phyloP scores from a whole-genome alignment of 2,113 vertebrate genomes.

The Hypocryptadius cinnamomeus region DNA sequence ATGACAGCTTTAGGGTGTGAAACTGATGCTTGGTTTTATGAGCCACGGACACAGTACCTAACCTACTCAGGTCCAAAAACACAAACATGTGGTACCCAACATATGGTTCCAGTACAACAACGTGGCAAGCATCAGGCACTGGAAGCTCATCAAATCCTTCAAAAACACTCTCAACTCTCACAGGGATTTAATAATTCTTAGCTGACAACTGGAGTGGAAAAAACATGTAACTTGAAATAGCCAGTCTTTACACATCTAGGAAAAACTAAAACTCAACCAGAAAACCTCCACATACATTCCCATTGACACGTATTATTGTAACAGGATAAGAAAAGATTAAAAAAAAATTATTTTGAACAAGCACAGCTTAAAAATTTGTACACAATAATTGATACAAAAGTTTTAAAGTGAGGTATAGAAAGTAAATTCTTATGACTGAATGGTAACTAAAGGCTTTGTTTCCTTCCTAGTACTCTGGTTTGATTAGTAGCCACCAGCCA shows the following conservation, averaged over 20 bases:
- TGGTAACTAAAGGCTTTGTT: neutral
- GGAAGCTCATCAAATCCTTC: slow-evolving; percentile 26
- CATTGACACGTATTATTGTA: neutral
- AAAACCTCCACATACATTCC: neutral
- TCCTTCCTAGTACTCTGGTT: neutral
- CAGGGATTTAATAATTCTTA: neutral
- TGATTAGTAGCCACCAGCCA: neutral
- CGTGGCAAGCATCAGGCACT: neutral
- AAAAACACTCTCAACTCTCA: neutral
- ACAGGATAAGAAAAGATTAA: neutral
- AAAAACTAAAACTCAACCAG: neutral
- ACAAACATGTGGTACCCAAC: neutral
- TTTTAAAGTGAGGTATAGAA: neutral
- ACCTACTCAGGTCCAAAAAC: neutral
- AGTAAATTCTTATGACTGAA: neutral
- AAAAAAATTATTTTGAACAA: neutral
- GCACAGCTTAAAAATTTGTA: neutral
- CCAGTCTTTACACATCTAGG: neutral
- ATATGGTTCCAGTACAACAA: slow-evolving; percentile 1
- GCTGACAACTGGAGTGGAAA: neutral
- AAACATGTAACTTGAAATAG: neutral
- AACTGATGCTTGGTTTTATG: neutral
- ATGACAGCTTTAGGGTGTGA: neutral
- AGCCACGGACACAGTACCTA: neutral
- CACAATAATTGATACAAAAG: neutral